Base-by-base conservation (phyloP, 2,888 invertebrate species). In the Corbicula japonica region DNA sequence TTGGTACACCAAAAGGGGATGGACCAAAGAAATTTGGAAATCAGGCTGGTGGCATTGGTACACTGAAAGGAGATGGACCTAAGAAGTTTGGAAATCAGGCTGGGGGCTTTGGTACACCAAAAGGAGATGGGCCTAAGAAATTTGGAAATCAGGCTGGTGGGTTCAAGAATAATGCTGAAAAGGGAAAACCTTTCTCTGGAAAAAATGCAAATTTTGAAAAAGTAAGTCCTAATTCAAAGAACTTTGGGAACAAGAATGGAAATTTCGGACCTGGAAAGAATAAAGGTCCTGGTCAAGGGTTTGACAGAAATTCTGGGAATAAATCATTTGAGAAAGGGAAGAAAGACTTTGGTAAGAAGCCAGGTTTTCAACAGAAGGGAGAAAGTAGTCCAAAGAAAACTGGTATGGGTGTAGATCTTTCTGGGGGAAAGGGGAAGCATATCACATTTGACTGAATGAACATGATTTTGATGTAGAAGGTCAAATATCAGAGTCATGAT, bases 341-440 rank as follows among this genome's bases (percentile, higher is more conserved):
- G 2, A 12, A 26, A n/a, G 34, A 32, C 48, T 63, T 63, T 46
- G 34, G 46, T 5, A 63, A 48, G n/a, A 48, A 63, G 10, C 46
- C 46, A 30, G 48, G 34, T 2, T 63, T 63, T 32, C 44, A 48
- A 12, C 26, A 62, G 12, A 63, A 32, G 21, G 48, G 32, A 2
- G 30, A 28, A 12, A 54, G 30, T 54, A 3, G 30, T n/a, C 10
- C 30, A 46, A 4, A 46, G 21, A 46, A 46, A 46, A 3, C 46
- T n/a, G 18, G 18, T 18, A n/a, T 15, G 4, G 46, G 46, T 2
- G 15, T 54, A 1, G 32, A 3, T 26, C 38, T 8, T 61, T 61
- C 26, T 44, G 61, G 28, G 10, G 38, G 38, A 26, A 61, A 41
- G 12, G 73, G 58, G 23, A 73, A 65, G 28, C 73, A 73, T 50